Evolutionary conservation across 2,113 vertebrate genomes (phyloP).

Genomic region (Garra rufa): DNA sequence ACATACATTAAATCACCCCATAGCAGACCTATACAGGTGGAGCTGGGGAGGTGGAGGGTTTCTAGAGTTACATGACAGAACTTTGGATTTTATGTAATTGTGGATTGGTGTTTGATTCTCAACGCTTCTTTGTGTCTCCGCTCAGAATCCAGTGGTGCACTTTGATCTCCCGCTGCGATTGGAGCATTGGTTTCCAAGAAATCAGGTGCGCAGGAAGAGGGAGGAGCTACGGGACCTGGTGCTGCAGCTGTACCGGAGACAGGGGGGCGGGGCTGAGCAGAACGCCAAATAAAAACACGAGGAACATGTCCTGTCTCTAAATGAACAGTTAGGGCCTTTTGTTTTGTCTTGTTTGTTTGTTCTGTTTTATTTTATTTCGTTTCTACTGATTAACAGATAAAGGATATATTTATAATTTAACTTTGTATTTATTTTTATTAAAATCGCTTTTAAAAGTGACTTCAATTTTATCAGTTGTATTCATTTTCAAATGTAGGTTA

Average conservation of each 20-base stretch:
- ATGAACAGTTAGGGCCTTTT: not conserved
- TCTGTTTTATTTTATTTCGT: not conserved
- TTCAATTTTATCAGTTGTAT: slow-evolving; percentile 20
- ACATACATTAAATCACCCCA: no score
- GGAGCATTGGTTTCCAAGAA: slow-evolving; percentile 89
- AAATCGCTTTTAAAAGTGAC: slow-evolving; percentile 24
- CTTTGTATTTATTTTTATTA: slow-evolving; percentile 55
- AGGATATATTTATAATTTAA: slow-evolving; percentile 42
- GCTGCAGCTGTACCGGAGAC: slow-evolving; percentile 83
- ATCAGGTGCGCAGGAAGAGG: slow-evolving; percentile 86
- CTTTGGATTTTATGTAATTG: no score
- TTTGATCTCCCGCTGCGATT: slow-evolving; percentile 85
- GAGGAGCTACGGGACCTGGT: slow-evolving; percentile 88
- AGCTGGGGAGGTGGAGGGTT: no score
- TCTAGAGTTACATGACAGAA: no score
- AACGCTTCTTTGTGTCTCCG: not conserved
- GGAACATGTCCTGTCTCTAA: not conserved
- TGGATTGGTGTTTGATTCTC: not conserved
- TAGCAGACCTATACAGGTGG: no score
- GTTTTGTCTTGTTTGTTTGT: not conserved
- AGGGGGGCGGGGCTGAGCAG: slow-evolving; percentile 65
- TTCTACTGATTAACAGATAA: slow-evolving; percentile 7
- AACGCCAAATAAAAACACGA: slow-evolving; percentile 67
- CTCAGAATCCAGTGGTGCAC: slow-evolving; percentile 89
- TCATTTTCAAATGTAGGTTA: not conserved